Conservation (phyloP, 2,797 vertebrate species). For the Monodelphis domestica region DNA sequence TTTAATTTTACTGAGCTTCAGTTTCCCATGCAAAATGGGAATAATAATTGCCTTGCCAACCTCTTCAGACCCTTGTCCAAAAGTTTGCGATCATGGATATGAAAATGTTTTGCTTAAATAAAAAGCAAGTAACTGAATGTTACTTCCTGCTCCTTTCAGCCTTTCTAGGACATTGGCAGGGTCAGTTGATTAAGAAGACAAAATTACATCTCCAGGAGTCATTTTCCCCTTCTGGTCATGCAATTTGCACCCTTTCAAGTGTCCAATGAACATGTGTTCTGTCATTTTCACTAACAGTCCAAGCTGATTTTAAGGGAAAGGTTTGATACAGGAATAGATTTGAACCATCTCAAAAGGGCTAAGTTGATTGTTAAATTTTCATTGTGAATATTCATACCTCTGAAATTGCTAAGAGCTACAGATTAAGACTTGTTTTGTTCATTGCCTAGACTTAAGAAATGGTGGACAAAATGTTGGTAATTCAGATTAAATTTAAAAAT, state of each 20-base stretch:
- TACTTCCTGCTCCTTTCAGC: neutral
- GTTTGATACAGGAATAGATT: neutral
- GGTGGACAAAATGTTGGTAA: neutral
- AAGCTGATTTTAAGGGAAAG: neutral
- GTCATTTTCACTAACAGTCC: neutral
- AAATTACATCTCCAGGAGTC: neutral
- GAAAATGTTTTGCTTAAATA: neutral
- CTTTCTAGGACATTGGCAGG: neutral
- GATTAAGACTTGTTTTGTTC: neutral
- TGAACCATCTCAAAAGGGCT: neutral
- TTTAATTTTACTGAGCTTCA: neutral
- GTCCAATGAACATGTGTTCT: neutral
- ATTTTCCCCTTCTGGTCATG: neutral
- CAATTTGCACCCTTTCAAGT: neutral
- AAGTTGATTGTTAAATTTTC: neutral
- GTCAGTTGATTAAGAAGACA: neutral
- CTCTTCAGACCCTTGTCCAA: neutral
- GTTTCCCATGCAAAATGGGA: neutral
- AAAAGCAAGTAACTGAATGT: neutral
- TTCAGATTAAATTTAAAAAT: neutral
- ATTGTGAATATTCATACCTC: neutral
- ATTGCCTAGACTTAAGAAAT: neutral
- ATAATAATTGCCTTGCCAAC: neutral
- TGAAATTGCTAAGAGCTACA: neutral
- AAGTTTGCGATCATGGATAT: neutral